These are phyloP conservation scores for Enteromius afrohamiltoni DNA, from an alignment of 2,797 vertebrate genomes.

Conservation along the genomic window DNA sequence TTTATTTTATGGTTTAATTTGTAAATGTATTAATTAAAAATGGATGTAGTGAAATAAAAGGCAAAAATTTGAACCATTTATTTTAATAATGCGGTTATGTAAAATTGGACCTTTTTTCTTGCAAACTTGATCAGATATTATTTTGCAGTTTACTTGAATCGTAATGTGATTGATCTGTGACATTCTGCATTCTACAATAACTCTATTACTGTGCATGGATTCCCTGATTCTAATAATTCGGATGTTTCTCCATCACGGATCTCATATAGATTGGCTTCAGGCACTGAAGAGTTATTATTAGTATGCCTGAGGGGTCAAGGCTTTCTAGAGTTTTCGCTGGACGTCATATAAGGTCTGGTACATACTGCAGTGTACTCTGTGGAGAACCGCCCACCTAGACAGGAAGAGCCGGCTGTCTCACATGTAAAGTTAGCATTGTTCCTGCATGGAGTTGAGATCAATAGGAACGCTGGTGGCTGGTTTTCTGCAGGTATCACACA, in stretches of 20 bases:
- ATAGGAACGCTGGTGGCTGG: background rate
- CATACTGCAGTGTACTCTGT: background rate
- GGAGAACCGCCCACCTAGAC: background rate
- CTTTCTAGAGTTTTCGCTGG: background rate
- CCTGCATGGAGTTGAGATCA: background rate
- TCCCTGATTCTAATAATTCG: background rate
- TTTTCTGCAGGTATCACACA: background rate
- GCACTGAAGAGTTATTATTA: background rate
- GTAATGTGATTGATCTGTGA: background rate
- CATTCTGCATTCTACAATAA: background rate
- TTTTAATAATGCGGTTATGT: too few species aligned
- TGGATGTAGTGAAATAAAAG: too few species aligned
- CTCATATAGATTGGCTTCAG: background rate
- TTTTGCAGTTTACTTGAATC: background rate
- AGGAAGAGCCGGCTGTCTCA: background rate
- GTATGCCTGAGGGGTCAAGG: background rate
- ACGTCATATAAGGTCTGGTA: background rate
- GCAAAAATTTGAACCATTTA: too few species aligned
- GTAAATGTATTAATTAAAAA: too few species aligned
- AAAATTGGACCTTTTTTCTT: too few species aligned
- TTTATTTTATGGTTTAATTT: too few species aligned
- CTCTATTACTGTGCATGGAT: background rate
- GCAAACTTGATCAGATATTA: background rate
- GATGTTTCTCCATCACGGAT: background rate
- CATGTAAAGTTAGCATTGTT: slow-evolving; percentile 2